Base-by-base conservation (phyloP, 2,113 vertebrate genomes). In the Vicugna pacos region DNA sequence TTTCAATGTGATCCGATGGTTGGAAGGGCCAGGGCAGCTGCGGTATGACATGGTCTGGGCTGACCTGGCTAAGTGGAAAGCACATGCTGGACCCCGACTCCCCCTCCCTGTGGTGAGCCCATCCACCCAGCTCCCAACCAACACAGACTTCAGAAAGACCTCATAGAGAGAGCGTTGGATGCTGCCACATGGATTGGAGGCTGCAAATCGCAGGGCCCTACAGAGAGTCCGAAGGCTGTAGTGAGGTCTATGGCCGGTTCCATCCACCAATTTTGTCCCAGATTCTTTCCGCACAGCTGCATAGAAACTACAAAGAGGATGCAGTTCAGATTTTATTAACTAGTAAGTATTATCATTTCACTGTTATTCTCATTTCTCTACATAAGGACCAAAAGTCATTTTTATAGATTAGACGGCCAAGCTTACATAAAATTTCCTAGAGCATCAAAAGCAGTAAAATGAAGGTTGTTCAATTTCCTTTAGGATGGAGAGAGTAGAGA, bases 161-260 rank as follows among this genome's bases (percentile, higher is more conserved):
- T 99, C 99, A 77, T 99, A 99, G 8, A 99, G 99, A 0, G 99
- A 99, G 75, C 99, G 99, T 89, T 99, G 99, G 64, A 99, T 98
- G 67, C 92, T 99, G 98, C 97, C 95, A 97, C 99, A 99, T 0
- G 99, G 99, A 96, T 99, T 99, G 22, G 97, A 97, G 0, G 99
- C 99, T 77, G 98, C 99, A 81, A 99, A 99, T 82, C 99, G 99
- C 96, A 99, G 92, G 0, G 99, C 99, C 88, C 99, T 98, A 98
- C 99, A 99, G 56, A 99, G 98, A 0, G 99, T 99, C 1, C 99
- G 99, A 93, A 99, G 99, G 89, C 99, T 99, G 92, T 99, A 99
- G 97, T 99, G 99, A 91, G 99, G 99, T 94, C 98, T 99, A 97
- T 99, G 99, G 42, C 99, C 99, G 0, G 99, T 99, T 5, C 99